Base-by-base conservation (phyloP, 2,888 invertebrate genomes). In the Marasmarcha lunaedactyla region DNA sequence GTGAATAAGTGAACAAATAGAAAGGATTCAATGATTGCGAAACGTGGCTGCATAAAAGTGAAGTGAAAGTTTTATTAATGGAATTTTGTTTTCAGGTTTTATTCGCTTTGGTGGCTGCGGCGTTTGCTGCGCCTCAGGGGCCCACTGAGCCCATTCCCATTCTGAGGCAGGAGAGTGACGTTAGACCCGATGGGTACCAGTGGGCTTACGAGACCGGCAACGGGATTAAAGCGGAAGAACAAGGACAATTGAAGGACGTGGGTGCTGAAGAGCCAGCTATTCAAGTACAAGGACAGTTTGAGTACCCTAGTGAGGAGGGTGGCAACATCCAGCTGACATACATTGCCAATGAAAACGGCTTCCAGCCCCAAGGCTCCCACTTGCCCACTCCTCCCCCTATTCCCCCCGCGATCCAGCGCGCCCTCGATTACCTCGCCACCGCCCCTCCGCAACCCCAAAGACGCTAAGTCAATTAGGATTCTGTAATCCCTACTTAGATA, bases 331-430 rank as follows among this genome's bases (percentile, higher is more conserved):
- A 86, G 49, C 55, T 90, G 42, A 71, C 79, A 1, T 91, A 90
- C 69, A 67, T 86, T 30, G 90, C 91, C 38, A 87, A 90, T 55
- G 90, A 90, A 60, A 89, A 90, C 49, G 90, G 90, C 37, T 90
- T 83, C 78, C 88, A 88, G 59, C 88, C 89, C 6, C 83, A 76
- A 51, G 87, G 87, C n/a, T 76, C 76, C 13, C 87, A 87, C 51
- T 60, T 88, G 1, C 88, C 88, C 25, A 87, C 87, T 1, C 84
- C 90, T 15, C 90, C 89, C 33, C 90, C 90, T 44, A 88, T 90
- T 45, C 91, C 91, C 38, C 86, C 81, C 43, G 88, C 86, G 39
- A 91, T 91, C 54, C 87, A 88, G 54, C 85, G 86, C 40, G 87
- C 90, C 15, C 69, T 90, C 36, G 89, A 85, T 30, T 89, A 85